Conservation (phyloP, 2,113 vertebrate genomes). For the Pipra filicauda region DNA sequence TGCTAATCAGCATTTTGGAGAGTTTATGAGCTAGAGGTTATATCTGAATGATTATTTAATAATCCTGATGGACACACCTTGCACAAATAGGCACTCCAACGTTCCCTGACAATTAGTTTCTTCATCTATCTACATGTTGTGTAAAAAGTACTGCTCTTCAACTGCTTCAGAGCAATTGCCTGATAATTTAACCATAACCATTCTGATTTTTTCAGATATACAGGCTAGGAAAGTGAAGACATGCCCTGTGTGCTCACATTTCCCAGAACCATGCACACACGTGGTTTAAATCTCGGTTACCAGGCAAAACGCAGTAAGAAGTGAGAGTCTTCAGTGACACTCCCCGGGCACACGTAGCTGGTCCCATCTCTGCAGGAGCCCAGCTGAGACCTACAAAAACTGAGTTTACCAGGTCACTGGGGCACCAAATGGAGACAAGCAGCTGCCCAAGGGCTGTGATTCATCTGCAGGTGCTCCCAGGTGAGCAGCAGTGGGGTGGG, state of each 20-base stretch:
- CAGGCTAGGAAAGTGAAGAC: background rate
- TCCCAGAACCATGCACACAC: rapidly evolving
- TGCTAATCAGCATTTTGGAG: background rate
- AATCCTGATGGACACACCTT: background rate
- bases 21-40: background rate
- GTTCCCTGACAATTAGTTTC: background rate
- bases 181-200: background rate
- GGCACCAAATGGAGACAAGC: background rate
- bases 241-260: background rate
- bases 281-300: background rate
- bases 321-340: background rate
- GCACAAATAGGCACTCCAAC: background rate
- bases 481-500: background rate
- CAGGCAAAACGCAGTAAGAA: background rate
- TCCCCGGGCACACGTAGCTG: background rate
- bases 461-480: rapidly evolving
- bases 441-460: rapidly evolving
- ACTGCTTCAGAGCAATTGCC: background rate
- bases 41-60: background rate
- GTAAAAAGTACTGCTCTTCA: background rate
- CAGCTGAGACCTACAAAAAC: background rate
- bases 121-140: background rate
- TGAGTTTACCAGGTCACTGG: rapidly evolving
- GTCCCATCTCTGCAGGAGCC: background rate
- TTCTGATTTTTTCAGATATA: background rate